phyloP scores from a whole-genome alignment of 2,888 invertebrate species.

The Monopis laevigella region DNA sequence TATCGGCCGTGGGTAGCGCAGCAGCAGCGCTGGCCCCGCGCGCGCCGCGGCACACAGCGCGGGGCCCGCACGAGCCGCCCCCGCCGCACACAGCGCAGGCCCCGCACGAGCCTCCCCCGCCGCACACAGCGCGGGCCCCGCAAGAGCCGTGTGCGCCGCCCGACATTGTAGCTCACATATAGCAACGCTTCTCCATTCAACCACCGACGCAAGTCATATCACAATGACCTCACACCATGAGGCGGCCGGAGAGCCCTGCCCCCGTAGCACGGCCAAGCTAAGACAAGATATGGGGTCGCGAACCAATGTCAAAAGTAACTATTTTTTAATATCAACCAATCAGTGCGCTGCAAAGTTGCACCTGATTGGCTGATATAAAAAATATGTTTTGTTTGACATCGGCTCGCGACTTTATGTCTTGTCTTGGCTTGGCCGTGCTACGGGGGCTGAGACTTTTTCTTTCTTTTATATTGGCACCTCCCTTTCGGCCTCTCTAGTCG shows the following conservation, averaged over 20 bases:
- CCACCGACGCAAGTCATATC: background rate
- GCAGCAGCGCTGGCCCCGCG: slow-evolving; percentile 48
- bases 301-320: too few species aligned
- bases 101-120: background rate
- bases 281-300: too few species aligned
- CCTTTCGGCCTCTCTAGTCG: too few species aligned
- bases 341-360: too few species aligned
- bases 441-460: too few species aligned
- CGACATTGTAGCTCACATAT: background rate
- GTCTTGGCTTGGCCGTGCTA: too few species aligned
- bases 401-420: too few species aligned
- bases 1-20: too few species aligned
- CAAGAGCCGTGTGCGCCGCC: slow-evolving; percentile 14
- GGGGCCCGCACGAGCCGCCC: slow-evolving; percentile 67
- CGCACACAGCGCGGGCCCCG: slow-evolving; percentile 11
- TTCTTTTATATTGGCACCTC: too few species aligned
- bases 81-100: slow-evolving; percentile 48
- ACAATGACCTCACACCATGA: background rate
- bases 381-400: too few species aligned
- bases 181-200: background rate
- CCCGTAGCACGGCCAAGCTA: background rate
- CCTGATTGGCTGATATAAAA: too few species aligned
- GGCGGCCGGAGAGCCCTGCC: background rate
- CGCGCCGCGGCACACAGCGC: slow-evolving; percentile 59
- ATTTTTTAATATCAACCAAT: too few species aligned